Conservation (phyloP, 2,888 invertebrate species). For the Hyles lineata region DNA sequence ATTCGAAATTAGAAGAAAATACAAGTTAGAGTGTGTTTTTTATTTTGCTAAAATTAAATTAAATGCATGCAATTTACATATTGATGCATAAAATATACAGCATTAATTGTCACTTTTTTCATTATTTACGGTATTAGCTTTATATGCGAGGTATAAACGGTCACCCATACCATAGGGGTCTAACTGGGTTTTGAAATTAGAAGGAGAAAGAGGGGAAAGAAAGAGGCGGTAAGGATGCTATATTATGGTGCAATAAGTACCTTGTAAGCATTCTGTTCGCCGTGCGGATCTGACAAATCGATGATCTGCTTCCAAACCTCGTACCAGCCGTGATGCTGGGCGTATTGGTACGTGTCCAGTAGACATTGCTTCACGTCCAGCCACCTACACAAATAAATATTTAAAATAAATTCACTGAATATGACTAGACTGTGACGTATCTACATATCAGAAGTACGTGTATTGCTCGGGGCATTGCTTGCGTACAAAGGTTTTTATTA, state of each 20-base stretch:
- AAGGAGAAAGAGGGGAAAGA: too few species aligned
- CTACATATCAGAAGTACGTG: too few species aligned
- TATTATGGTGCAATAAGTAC: constrained; percentile 68
- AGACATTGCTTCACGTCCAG: constrained; percentile 91
- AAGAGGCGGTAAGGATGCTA: too few species aligned
- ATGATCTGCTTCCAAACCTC: constrained; percentile 95
- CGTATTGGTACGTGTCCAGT: constrained; percentile 90
- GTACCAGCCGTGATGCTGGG: constrained; percentile 94
- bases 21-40: too few species aligned
- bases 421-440: not conserved
- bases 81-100: not conserved
- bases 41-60: too few species aligned
- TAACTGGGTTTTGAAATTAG: too few species aligned
- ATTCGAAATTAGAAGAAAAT: too few species aligned
- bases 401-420: not conserved
- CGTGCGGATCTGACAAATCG: constrained; percentile 94
- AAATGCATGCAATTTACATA: constrained; percentile 33
- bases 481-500: too few species aligned
- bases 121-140: too few species aligned
- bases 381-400: constrained; percentile 82
- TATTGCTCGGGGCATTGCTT: too few species aligned
- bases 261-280: constrained; percentile 95
- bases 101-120: not conserved
- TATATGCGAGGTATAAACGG: too few species aligned
- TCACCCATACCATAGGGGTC: too few species aligned